Percentiles rank a stretch among this genome's conserved stretches.
Conservation (phyloP, 2,113 vertebrate genomes). For the Eulacestoma nigropectus region DNA sequence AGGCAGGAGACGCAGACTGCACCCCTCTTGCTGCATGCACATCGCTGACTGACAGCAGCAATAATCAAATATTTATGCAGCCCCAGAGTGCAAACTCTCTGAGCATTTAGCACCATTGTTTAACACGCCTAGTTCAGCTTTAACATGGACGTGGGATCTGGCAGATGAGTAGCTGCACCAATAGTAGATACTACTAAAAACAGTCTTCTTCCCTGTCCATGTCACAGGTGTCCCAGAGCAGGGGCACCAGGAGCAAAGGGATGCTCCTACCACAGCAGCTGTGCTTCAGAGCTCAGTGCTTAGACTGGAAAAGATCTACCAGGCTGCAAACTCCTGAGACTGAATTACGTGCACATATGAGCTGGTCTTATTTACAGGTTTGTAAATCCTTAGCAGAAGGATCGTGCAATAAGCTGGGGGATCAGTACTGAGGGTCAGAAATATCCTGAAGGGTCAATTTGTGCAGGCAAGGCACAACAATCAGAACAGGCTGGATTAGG, state of each 20-base stretch:
- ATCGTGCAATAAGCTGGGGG: accelerated
- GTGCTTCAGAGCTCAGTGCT: not conserved
- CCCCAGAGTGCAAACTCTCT: not conserved
- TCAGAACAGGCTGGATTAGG: not conserved
- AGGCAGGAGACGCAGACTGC: not conserved
- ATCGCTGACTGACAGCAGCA: not conserved
- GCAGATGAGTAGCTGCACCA: not conserved
- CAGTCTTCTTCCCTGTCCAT: not conserved
- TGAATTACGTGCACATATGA: not conserved
- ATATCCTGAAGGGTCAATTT: not conserved
- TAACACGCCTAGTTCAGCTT: not conserved
- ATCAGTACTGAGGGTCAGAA: not conserved
- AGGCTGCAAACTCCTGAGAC: not conserved
- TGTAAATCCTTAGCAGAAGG: not conserved
- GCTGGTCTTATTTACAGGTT: not conserved
- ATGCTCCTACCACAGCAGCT: not conserved
- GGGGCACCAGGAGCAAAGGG: not conserved
- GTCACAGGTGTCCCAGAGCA: not conserved
- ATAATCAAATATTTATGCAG: not conserved
- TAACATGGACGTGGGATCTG: not conserved
- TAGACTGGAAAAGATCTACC: not conserved
- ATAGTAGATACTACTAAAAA: not conserved
- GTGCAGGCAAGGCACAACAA: not conserved
- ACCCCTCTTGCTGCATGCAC: not conserved
- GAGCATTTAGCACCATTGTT: not conserved